Evolutionary conservation across 2,888 invertebrate genomes (phyloP).

Genomic region (Hyposoter didymator): DNA sequence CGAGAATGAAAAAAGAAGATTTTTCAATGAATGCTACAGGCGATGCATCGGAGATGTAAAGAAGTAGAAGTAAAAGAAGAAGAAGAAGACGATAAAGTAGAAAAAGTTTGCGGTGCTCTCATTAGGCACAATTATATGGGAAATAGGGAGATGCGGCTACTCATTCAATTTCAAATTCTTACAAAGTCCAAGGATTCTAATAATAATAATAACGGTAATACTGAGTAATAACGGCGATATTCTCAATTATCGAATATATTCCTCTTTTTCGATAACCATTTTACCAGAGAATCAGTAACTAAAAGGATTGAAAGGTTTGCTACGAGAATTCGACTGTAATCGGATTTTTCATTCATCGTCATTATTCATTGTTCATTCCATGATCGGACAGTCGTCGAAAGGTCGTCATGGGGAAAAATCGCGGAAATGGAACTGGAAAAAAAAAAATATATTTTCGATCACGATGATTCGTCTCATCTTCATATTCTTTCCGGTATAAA

Average conservation of each 20-base stretch:
- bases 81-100: conserved; percentile 21
- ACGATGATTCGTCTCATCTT: not conserved
- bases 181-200: conserved; percentile 6
- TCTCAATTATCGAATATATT: conserved; percentile 10
- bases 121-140: conserved; percentile 39
- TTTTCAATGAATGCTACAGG: conserved; percentile 36
- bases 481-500: not conserved
- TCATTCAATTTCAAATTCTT: conserved; percentile 40
- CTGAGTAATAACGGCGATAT: conserved; percentile 8
- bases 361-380: not conserved
- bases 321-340: not conserved
- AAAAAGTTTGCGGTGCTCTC: conserved; percentile 41
- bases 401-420: not conserved
- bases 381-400: not conserved
- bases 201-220: conserved; percentile 40
- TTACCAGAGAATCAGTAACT: not conserved
- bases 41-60: conserved; percentile 9
- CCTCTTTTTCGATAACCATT: not conserved
- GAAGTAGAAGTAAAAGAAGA: not conserved
- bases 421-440: not conserved
- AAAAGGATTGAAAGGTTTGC: not conserved
- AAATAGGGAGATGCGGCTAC: conserved; percentile 33
- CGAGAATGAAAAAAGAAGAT: conserved; percentile 49
- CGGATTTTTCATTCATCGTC: not conserved
- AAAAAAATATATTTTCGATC: not conserved